A percentile compares a stretch with the other conserved stretches of the same genome.
Evolutionary conservation across 2,888 invertebrate species (phyloP).

Genomic region (Aphidius colemani): DNA sequence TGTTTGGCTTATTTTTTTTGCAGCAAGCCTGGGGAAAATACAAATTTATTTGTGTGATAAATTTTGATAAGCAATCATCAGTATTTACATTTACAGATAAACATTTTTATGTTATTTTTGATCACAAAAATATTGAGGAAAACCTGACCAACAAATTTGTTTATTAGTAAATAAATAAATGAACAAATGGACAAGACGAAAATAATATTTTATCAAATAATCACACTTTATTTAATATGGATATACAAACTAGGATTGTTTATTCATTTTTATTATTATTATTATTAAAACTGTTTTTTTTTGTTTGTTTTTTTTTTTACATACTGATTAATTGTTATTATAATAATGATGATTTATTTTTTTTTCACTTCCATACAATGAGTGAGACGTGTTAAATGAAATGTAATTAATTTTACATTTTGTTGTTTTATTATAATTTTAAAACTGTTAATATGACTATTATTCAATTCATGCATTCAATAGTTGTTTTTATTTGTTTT

Average conservation of each 20-base stretch:
- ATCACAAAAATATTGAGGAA: not conserved
- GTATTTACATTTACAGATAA: too few relatives aligned
- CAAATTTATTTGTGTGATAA: too few relatives aligned
- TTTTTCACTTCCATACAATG: not conserved
- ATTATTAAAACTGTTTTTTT: slow-evolving; percentile 1
- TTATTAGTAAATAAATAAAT: slow-evolving; percentile 7
- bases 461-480: too few relatives aligned
- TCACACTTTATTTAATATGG: slow-evolving; percentile 8
- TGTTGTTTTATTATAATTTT: not conserved
- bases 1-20: too few relatives aligned
- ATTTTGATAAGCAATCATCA: too few relatives aligned
- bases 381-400: not conserved
- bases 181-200: slow-evolving; percentile 10
- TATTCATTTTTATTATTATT: not conserved
- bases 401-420: not conserved
- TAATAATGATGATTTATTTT: slow-evolving; percentile 6
- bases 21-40: too few relatives aligned
- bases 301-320: slow-evolving; percentile 21
- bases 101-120: not conserved
- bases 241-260: slow-evolving; percentile 5
- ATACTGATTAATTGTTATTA: slow-evolving; percentile 30
- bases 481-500: too few relatives aligned
- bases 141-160: not conserved
- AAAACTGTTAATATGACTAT: too few relatives aligned
- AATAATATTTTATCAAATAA: slow-evolving; percentile 7